Base-by-base conservation (phyloP, 2,797 vertebrate species). In the Chaetophractus vellerosus region DNA sequence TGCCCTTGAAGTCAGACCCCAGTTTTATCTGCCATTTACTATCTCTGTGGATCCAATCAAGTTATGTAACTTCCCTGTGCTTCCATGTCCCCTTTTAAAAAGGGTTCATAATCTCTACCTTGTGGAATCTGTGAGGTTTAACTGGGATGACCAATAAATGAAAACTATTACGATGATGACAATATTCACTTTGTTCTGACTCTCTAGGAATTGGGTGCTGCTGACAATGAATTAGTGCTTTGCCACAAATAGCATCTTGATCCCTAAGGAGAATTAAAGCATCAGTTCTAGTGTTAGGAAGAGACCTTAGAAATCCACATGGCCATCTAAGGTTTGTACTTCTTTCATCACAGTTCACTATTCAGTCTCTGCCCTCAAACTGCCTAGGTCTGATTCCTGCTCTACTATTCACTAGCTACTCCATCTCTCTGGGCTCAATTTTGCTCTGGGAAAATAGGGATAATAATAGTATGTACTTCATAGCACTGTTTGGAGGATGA, bases 161-260 rank as follows among this genome's bases (percentile, higher is more conserved):
- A 50, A 52, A 66, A 61, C 57, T 33, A 41, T 71, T 31, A 83
- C 1, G 33, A 71, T 24, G 24, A 9, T 36, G 7, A 52, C 0
- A 50, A 1, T 23, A 24, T 91, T 81, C 64, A 45, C 15, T 61
- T 48, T 68, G 33, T 33, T 85, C 76, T 66, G 10, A 55, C 75
- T 85, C 72, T 95, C 36, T 81, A 79, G 59, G 50, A 85, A 91
- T 0, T 74, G 76, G 23, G n/a, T 61, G 24, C 75, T 57, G n/a
- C 90, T 83, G 82, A 50, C 52, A 48, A 52, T 31, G 69, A 85
- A 87, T 88, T 18, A 72, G 12, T 61, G 52, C 55, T 81, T 38
- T 48, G 68, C 31, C 75, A 93, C 45, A 38, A 36, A 57, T 50
- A 78, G 26, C 26, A 75, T 79, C 78, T 71, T 75, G 59, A 79